Base-by-base conservation (phyloP, 2,888 invertebrate species). In the Thymelicus acteon region DNA sequence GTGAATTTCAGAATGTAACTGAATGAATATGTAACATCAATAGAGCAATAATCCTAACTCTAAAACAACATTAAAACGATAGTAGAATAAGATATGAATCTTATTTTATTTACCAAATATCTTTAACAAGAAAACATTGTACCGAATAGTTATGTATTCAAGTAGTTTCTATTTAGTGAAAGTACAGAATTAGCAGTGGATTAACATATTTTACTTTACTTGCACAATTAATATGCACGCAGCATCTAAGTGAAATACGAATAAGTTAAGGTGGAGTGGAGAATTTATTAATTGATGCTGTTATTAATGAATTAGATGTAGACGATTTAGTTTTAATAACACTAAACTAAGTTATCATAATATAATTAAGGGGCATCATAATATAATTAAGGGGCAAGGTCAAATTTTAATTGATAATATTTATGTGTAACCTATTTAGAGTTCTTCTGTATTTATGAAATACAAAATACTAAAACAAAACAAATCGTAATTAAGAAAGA, bases 111-210 rank as follows among this genome's bases (percentile, higher is more conserved):
- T 49, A 49, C 1, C n/a, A 15, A 49, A 49, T 15, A 0, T 49
- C 6, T 12, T 49, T 49, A n/a, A 40, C 40, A 40, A 8, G 40
- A 8, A 52, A 52, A 13, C 7, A 8, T 12, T 8, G 10, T 54
- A 24, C 24, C 6, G 24, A 10, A 8, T n/a, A 54, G 24, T 54
- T 54, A 24, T 12, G 24, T 24, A 54, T 54, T 24, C 63, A 57
- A 49, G 48, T 64, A 58, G 63, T 65, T 70, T 70, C 70, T 70
- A 60, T 44, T 65, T 52, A 70, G 70, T 60, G 70, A 70, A 70
- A 70, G 70, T 70, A 24, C 12, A 52, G 49, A 70, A 64, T 70
- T 60, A 31, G 13, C 12, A 47, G 47, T 64, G 49, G 63, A 52
- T 19, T 39, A 58, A 58, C 39, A n/a, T 58, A 31, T 24, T 24